Base-by-base conservation (phyloP, 1,140 invertebrate species). In the Drosophila pallidifrons region DNA sequence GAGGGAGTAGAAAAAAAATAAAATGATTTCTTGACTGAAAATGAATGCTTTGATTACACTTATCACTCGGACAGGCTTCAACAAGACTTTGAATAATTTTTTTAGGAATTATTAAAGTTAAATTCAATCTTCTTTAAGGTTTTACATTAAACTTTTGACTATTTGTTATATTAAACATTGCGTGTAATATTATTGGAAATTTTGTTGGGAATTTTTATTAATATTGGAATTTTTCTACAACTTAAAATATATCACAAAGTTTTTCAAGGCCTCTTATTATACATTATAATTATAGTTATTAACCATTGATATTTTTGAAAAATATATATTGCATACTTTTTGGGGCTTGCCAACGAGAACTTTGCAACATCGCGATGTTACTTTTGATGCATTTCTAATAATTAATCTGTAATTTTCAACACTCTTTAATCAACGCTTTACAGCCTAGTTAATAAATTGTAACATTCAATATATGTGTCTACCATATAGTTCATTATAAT, bases 361-460 rank as follows among this genome's bases (percentile, higher is more conserved):
- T 89, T 88, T 88, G 83, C 83, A 88, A 78, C 11, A 28, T 32
- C 54, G 46, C 54, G 46, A 67, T 75, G 30, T 35, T 7, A 2
- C 13, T 66, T 65, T 38, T 7, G 0, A 74, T 55, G 35, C 38
- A 4, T 8, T n/a, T 51, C 57, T 54, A 61, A 13, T 57, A 35
- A 46, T 43, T 59, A 55, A 46, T 64, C 1, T 20, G 3, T 55
- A 45, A 54, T 57, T 6, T 60, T 20, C 16, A 7, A 13, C 16
- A 30, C 16, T 47, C 20, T 57, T 38, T 51, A 15, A 66, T 15
- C 25, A 13, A 43, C 13, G 47, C 10, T 54, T 89, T 89, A 11
- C 81, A 89, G 86, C 75, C 57, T 76, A 81, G 64, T 60, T 10
- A 72, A 77, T 68, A 86, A 52, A 67, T 75, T 80, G 43, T 59